These are phyloP conservation scores for Paedocypris sp. DNA, from an alignment of 2,113 vertebrate genomes.

Conservation along the genomic window DNA sequence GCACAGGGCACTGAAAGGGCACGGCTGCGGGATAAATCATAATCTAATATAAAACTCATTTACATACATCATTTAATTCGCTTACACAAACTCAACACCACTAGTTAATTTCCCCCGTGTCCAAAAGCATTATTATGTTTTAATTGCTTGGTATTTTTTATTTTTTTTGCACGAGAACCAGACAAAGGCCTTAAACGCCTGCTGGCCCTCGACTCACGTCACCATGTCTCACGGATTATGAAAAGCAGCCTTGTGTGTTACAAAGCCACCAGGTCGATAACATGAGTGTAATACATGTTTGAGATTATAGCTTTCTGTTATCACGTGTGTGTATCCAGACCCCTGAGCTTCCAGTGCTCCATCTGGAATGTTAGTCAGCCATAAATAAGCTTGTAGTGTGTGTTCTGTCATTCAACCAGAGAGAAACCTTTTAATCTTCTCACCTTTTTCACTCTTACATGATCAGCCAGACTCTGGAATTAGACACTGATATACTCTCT, in stretches of 20 bases:
- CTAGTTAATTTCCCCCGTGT: conserved; percentile 20
- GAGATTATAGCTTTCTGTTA: not conserved
- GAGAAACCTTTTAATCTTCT: not conserved
- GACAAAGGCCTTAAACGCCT: not conserved
- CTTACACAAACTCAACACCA: conserved; percentile 4
- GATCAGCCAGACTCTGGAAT: not conserved
- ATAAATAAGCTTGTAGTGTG: not conserved
- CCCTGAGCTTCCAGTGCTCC: not conserved
- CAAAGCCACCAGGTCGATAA: not conserved
- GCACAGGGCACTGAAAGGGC: conserved; percentile 14
- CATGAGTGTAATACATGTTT: not conserved
- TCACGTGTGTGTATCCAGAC: not conserved
- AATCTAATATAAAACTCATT: conserved; percentile 12
- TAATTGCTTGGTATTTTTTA: conserved; percentile 8
- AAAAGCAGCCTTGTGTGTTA: not conserved
- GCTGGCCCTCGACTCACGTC: not conserved
- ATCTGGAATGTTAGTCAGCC: not conserved
- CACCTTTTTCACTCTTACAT: not conserved
- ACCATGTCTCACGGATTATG: not conserved
- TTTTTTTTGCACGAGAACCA: conserved; percentile 9
- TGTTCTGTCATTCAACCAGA: not conserved
- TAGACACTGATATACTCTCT: conserved; percentile 36
- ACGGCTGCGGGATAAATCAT: not conserved
- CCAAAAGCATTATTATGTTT: conserved; percentile 11
- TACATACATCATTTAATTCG: not conserved